Evolutionary conservation across 2,888 invertebrate species (phyloP).

Genomic region (Poecilus cupreus): DNA sequence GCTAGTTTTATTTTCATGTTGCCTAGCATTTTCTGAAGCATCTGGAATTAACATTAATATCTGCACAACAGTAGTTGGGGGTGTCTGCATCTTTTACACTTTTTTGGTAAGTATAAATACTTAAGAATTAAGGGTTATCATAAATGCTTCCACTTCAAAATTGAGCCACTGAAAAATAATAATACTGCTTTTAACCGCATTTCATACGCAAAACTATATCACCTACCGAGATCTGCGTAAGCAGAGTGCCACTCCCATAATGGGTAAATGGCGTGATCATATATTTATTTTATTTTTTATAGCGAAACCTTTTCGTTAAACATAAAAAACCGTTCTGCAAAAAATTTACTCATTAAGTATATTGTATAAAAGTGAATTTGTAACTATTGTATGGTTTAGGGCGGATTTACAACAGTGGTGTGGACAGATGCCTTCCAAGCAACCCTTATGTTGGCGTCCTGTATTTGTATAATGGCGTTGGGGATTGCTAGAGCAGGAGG

Average conservation of each 20-base stretch:
- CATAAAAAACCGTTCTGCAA: no score
- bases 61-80: not conserved
- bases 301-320: no score
- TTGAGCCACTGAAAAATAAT: no score
- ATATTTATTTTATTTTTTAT: no score
- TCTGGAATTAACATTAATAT: not conserved
- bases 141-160: no score
- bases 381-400: not conserved
- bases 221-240: no score
- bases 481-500: conserved; percentile 33
- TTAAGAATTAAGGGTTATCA: no score
- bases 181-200: no score
- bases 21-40: conserved; percentile 13
- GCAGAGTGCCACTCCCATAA: no score
- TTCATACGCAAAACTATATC: no score
- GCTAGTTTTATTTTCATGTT: not conserved
- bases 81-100: conserved; percentile 27
- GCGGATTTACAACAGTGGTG: conserved; percentile 28
- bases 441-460: conserved; percentile 24
- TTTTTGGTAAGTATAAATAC: conserved; percentile 20
- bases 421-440: conserved; percentile 46
- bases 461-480: not conserved
- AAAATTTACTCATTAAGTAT: no score
- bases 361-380: not conserved
- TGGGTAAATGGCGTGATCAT: no score